Evolutionary conservation across 30 jellyfish, hydroid and myxozoan genomes (phyloP).

Genomic region (Euphysa ruthae): DNA sequence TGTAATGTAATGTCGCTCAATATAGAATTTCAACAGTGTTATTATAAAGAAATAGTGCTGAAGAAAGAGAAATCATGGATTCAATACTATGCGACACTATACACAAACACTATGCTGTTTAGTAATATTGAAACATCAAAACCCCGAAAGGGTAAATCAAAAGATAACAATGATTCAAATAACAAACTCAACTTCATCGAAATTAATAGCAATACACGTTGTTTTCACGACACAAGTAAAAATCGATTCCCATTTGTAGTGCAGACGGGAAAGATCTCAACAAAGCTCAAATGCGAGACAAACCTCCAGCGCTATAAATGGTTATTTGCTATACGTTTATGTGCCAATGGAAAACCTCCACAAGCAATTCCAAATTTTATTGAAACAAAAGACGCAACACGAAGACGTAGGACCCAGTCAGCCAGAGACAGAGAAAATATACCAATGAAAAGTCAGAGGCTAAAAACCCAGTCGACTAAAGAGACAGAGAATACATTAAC

Average conservation of each 20-base stretch:
- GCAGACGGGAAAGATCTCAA: constrained; percentile 49
- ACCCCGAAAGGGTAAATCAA: constrained; percentile 49
- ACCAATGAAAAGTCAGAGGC: too few relatives aligned
- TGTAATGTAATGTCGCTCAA: too few relatives aligned
- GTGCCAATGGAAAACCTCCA: constrained; percentile 74
- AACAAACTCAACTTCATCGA: constrained; percentile 61
- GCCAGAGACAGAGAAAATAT: too few relatives aligned
- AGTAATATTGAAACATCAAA: constrained; percentile 1
- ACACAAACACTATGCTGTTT: constrained; percentile 38
- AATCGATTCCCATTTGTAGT: constrained; percentile 90
- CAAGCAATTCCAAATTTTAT: constrained; percentile 75
- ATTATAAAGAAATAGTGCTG: constrained; percentile 66
- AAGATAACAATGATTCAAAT: constrained; percentile 45
- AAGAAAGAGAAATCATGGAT: constrained; percentile 92
- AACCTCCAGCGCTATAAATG: constrained; percentile 90
- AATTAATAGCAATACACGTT: constrained; percentile 46
- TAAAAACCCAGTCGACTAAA: too few relatives aligned
- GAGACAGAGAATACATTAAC: too few relatives aligned
- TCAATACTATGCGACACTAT: constrained; percentile 76
- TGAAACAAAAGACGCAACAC: constrained; percentile 47
- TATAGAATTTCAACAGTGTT: background rate
- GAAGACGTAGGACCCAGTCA: too few relatives aligned
- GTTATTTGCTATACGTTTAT: constrained; percentile 80
- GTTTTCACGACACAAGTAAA: constrained; percentile 45
- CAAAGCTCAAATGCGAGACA: constrained; percentile 82